A percentile compares a stretch with the other conserved stretches of the same genome.
These are phyloP conservation scores for Melanitta fusca DNA, from an alignment of 2,797 vertebrate genomes.

Conservation along the genomic window DNA sequence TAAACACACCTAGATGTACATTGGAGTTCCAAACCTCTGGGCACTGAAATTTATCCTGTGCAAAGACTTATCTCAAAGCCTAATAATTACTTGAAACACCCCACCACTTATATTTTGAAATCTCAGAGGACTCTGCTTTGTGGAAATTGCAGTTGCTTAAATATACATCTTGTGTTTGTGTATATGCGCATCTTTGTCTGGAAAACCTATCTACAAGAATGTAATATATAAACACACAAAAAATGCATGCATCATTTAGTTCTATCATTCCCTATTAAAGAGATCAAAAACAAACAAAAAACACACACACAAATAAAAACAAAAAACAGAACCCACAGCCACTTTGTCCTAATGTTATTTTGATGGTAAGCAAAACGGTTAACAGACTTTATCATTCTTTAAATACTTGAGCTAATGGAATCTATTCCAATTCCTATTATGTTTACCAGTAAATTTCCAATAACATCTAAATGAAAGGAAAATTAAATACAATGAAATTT, in stretches of 20 bases:
- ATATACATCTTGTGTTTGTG: not conserved
- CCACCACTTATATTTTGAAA: not conserved
- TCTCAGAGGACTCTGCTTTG: not conserved
- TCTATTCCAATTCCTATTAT: not conserved
- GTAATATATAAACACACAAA: not conserved
- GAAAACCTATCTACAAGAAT: not conserved
- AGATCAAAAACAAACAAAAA: not conserved
- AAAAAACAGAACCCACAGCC: not conserved
- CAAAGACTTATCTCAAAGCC: not conserved
- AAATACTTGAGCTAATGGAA: not conserved
- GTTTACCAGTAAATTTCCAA: not conserved
- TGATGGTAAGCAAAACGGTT: not conserved
- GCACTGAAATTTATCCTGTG: not conserved
- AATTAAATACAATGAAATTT: not conserved
- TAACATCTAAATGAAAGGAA: not conserved
- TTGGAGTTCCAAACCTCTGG: not conserved
- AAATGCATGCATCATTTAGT: accelerated
- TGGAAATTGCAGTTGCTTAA: not conserved
- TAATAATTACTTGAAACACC: not conserved
- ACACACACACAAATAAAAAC: not conserved
- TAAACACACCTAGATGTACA: not conserved
- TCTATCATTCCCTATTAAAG: not conserved
- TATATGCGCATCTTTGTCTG: not conserved
- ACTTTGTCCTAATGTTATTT: not conserved
- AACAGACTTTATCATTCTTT: not conserved